Conservation (phyloP, 1,140 invertebrate genomes). For the Pseudomyrmex gracilis region DNA sequence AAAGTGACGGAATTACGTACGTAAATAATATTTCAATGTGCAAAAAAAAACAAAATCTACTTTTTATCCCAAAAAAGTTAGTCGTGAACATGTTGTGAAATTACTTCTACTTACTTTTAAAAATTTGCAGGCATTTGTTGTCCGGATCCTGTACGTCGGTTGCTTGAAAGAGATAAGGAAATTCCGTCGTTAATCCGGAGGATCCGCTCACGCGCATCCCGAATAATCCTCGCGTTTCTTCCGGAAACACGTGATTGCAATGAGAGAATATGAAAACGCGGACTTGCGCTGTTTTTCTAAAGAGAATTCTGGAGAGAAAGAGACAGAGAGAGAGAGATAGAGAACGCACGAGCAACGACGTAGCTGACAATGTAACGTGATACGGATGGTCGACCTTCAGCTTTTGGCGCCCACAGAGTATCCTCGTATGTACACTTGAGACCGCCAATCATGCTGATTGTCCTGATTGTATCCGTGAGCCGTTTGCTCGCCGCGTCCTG, state of each 20-base stretch:
- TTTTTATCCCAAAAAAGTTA: too few relatives aligned
- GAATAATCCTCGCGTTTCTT: neutral
- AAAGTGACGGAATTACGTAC: neutral
- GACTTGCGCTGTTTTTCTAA: neutral
- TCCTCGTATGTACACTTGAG: slow-evolving; percentile 74
- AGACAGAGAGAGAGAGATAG: too few relatives aligned
- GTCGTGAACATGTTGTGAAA: too few relatives aligned
- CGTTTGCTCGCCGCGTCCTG: slow-evolving; percentile 74
- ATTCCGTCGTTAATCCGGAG: neutral
- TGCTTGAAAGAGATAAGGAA: neutral
- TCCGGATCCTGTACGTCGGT: too few relatives aligned
- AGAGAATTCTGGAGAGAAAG: neutral
- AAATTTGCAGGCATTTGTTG: neutral
- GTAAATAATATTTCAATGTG: too few relatives aligned
- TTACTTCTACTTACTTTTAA: too few relatives aligned
- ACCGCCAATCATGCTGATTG: slow-evolving; percentile 80
- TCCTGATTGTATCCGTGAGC: slow-evolving; percentile 75
- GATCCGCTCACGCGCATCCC: neutral
- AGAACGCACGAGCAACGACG: slow-evolving; percentile 16
- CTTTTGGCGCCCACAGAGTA: slow-evolving; percentile 62
- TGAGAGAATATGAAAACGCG: neutral
- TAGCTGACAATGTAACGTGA: slow-evolving; percentile 52
- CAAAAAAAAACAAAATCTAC: too few relatives aligned
- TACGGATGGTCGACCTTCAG: slow-evolving; percentile 52
- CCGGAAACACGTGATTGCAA: neutral